Evolutionary conservation across 2,797 vertebrate genomes (phyloP), one percentile per base, ranked within the genome.

Genomic region (Sebastes minor): DNA sequence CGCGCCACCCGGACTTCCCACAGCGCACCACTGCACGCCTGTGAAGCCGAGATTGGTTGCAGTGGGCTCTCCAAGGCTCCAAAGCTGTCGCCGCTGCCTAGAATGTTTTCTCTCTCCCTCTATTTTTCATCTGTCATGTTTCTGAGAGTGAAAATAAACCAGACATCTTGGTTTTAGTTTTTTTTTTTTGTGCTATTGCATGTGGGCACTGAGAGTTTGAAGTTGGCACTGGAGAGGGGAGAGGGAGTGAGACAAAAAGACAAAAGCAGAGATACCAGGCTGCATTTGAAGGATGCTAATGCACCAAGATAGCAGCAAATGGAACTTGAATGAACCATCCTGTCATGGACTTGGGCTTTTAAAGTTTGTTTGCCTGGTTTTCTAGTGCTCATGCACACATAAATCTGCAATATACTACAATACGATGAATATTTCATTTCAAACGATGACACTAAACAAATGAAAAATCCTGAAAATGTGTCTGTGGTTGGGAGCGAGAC

Each of bases 101-200:
- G 81, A 90, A 88, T 78, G 85, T 78, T 90, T 86, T 90, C 77
- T 62, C 76, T 78, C 80, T 71, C 68, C 38, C 64, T 87, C 82
- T 57, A 70, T 87, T 91, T 92, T 90, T 93, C 86, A 91, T 89
- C 86, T 80, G 89, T 90, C 92, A 86, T 91, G 85, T 92, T 88
- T 87, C 78, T 75, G 76, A 91, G 84, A 89, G 73, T 46, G 78
- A 80, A 90, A 91, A 92, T 88, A 91, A 87, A 85, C 80, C 85
- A 81, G 82, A 88, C 82, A 65, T 85, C 71, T 91, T 79, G 72
- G 83, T 84, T 85, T 89, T 82, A 77, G 63, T 28, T 85, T 64
- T 72, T 71, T 72, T 71, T 69, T 68, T 68, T 60, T 49, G 35
- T 20, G 5, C 62, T 32, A 74, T 84, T 79, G 80, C 80, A 77